Percentiles rank a stretch among this genome's conserved stretches.
Conservation (phyloP, 2,113 vertebrate species). For the Etheostoma cragini region DNA sequence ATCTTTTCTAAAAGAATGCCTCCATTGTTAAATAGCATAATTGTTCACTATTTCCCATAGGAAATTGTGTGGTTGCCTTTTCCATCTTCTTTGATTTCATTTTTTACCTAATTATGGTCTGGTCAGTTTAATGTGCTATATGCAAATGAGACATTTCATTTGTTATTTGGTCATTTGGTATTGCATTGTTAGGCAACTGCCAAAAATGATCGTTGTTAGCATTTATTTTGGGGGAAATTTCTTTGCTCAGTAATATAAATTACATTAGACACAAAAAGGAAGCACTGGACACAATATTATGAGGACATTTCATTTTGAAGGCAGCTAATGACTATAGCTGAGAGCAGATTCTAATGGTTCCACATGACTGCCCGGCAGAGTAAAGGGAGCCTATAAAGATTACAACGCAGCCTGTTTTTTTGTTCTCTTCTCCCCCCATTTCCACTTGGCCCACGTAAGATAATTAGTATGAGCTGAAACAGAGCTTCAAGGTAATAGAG, state of each 20-base stretch:
- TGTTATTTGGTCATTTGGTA: constrained; percentile 14
- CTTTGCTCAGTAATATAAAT: constrained; percentile 54
- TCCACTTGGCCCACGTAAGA: constrained; percentile 51
- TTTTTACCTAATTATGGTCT: constrained; percentile 1
- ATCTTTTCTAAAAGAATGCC: constrained; percentile 1
- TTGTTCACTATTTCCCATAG: not conserved
- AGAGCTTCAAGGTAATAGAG: constrained; percentile 71
- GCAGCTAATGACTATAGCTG: constrained; percentile 69
- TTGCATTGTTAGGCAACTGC: constrained; percentile 41
- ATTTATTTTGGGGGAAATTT: constrained; percentile 40
- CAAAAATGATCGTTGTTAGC: constrained; percentile 44
- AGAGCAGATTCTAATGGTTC: constrained; percentile 78
- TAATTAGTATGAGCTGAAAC: constrained; percentile 77
- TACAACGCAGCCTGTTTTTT: constrained; percentile 53
- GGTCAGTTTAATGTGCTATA: constrained; percentile 7
- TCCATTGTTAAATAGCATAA: constrained; percentile 17
- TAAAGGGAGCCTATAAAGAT: constrained; percentile 67
- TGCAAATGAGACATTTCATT: constrained; percentile 19
- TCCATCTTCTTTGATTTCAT: not conserved
- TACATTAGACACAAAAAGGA: constrained; percentile 55
- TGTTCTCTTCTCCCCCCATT: constrained; percentile 6
- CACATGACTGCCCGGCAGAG: constrained; percentile 65
- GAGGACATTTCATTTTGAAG: constrained; percentile 66
- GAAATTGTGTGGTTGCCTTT: constrained; percentile 11
- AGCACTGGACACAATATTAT: constrained; percentile 60